Evolutionary conservation across 1,140 invertebrate species (phyloP).

Genomic region (Choristoneura fumiferana): DNA sequence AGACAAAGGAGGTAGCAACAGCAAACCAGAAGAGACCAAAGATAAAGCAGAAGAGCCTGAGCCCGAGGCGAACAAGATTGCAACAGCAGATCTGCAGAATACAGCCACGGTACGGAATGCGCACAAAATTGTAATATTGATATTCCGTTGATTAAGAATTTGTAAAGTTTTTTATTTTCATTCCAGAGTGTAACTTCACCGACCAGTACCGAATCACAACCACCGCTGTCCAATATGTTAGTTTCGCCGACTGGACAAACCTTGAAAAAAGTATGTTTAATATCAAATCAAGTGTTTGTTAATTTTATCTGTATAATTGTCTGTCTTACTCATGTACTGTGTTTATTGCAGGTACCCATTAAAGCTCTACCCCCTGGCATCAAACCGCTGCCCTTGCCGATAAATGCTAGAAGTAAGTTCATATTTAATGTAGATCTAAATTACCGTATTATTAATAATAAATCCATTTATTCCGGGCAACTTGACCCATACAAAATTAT

Average conservation of each 20-base stretch:
- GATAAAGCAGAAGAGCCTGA: not conserved
- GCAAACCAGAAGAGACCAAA: constrained; percentile 1
- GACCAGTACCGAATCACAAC: constrained; percentile 21
- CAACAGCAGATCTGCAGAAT: not conserved
- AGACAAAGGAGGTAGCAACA: not conserved
- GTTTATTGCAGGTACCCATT: constrained; percentile 50
- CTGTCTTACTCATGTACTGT: not conserved
- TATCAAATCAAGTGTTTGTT: not conserved
- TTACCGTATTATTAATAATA: constrained; percentile 14
- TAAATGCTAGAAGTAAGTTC: constrained; percentile 54
- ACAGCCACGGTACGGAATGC: not conserved
- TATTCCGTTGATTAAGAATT: too few species aligned
- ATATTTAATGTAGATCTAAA: too few species aligned
- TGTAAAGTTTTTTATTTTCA: not conserved
- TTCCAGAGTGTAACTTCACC: not conserved
- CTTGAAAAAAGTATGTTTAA: constrained; percentile 60
- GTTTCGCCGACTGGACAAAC: constrained; percentile 66
- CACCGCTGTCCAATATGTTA: constrained; percentile 30
- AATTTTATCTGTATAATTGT: constrained; percentile 2
- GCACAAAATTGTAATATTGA: not conserved
- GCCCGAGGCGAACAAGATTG: not conserved
- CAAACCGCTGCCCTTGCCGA: constrained; percentile 60
- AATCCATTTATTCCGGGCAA: too few species aligned
- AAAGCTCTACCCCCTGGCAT: constrained; percentile 66
- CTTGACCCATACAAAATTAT: too few species aligned